Conservation (phyloP, 2,888 invertebrate species). For the Chironomus riparius region DNA sequence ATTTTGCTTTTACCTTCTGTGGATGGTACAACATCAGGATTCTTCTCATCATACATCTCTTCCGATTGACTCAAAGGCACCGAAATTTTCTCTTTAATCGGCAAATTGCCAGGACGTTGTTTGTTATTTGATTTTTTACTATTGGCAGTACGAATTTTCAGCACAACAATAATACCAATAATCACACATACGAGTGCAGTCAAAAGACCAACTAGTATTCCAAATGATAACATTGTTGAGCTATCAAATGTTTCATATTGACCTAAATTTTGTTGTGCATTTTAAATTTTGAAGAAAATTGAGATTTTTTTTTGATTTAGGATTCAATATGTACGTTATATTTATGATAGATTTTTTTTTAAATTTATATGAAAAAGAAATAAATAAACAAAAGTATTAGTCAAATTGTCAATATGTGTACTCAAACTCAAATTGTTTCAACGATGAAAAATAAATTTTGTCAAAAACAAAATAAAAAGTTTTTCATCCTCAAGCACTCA, state of each 20-base stretch:
- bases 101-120: constrained; percentile 52
- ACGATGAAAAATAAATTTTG: background rate
- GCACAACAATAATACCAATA: constrained; percentile 41
- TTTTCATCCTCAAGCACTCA: background rate
- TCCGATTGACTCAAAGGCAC: constrained; percentile 56
- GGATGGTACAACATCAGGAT: constrained; percentile 80
- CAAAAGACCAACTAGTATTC: constrained; percentile 43
- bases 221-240: constrained; percentile 46
- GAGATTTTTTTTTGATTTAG: too few relatives aligned
- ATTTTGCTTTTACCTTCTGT: constrained; percentile 63
- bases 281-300: background rate
- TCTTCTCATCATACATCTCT: constrained; percentile 76
- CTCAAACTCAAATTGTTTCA: too few relatives aligned
- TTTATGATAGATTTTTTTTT: too few relatives aligned
- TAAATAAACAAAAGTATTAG: background rate
- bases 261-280: constrained; percentile 36
- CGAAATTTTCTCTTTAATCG: constrained; percentile 58
- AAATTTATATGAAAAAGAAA: background rate
- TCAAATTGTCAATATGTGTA: background rate
- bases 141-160: constrained; percentile 40
- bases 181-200: constrained; percentile 42
- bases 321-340: too few relatives aligned
- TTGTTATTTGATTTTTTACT: constrained; percentile 35
- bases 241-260: constrained; percentile 47
- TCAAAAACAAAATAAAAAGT: background rate